Percentiles rank a stretch among this genome's conserved stretches.
These are phyloP conservation scores for Porites evermanni DNA, from an alignment of 92 coral and sea anemone species.

Conservation along the genomic window DNA sequence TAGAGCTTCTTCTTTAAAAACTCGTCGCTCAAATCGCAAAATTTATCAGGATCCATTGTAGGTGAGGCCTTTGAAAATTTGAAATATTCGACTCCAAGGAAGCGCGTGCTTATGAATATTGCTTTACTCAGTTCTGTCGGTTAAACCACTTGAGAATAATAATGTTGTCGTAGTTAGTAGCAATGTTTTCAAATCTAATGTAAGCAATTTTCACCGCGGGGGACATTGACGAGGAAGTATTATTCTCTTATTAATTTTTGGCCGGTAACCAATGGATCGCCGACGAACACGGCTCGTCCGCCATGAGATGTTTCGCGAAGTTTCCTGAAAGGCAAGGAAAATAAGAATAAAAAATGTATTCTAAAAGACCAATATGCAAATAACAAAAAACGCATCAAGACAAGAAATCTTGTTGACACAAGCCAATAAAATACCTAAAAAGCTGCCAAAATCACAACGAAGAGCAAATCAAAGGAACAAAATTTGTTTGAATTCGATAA, in stretches of 20 bases:
- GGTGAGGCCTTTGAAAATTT: neutral
- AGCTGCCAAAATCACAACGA: slow-evolving; percentile 76
- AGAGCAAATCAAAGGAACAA: slow-evolving; percentile 36
- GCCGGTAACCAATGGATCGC: neutral
- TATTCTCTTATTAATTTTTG: neutral
- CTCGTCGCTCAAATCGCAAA: slow-evolving; percentile 75
- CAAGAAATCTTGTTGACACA: slow-evolving; percentile 76
- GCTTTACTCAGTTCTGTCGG: slow-evolving; percentile 33
- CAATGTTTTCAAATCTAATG: slow-evolving; percentile 66
- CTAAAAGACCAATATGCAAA: slow-evolving; percentile 79
- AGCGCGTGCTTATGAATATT: slow-evolving; percentile 27
- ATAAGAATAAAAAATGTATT: slow-evolving; percentile 36
- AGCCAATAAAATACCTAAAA: slow-evolving; percentile 79
- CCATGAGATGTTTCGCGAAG: neutral
- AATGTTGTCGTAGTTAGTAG: slow-evolving; percentile 8
- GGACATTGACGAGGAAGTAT: slow-evolving; percentile 42
- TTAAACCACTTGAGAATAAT: slow-evolving; percentile 53
- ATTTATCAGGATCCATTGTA: slow-evolving; percentile 68
- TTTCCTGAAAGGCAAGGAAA: slow-evolving; percentile 33
- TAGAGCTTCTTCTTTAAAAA: slow-evolving; percentile 73
- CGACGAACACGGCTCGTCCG: neutral
- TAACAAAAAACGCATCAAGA: slow-evolving; percentile 68
- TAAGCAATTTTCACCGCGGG: slow-evolving; percentile 57
- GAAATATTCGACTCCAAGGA: neutral
- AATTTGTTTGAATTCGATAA: slow-evolving; percentile 52